Conservation (phyloP, 2,113 vertebrate species). For the Sakesphorus luctuosus region DNA sequence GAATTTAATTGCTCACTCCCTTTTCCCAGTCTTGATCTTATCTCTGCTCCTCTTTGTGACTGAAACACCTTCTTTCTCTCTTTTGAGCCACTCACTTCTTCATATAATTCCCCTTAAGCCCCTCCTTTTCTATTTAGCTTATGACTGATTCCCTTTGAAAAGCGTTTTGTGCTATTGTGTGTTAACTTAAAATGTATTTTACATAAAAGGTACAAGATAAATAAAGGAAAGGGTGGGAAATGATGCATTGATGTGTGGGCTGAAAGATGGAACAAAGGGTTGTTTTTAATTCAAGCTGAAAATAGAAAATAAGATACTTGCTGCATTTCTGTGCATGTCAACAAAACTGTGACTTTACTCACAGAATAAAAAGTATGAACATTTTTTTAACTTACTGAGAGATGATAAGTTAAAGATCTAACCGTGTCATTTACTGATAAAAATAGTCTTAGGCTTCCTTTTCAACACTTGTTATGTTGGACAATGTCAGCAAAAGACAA, state of each 20-base stretch:
- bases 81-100: conserved; percentile 6
- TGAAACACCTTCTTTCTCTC: neutral
- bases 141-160: conserved; percentile 49
- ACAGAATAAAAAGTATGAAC: conserved; percentile 15
- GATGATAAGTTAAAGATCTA: conserved; percentile 37
- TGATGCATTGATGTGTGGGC: conserved; percentile 36
- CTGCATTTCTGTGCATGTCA: conserved; percentile 38
- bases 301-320: conserved; percentile 65
- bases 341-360: conserved; percentile 44
- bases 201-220: conserved; percentile 33
- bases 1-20: conserved; percentile 1
- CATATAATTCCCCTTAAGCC: conserved; percentile 41
- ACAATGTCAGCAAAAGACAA: conserved; percentile 65
- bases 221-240: conserved; percentile 43
- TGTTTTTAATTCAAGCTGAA: conserved; percentile 67
- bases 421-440: conserved; percentile 50
- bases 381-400: neutral
- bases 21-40: neutral
- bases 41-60: conserved; percentile 2
- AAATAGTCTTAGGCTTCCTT: conserved; percentile 57
- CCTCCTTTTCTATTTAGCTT: conserved; percentile 60
- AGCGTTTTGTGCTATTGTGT: conserved; percentile 56
- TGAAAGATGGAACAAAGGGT: conserved; percentile 54
- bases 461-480: conserved; percentile 44
- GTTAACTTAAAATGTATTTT: conserved; percentile 61